phyloP scores from a whole-genome alignment of 64 coral and sea anemone species.

The Montipora efflorescens region DNA sequence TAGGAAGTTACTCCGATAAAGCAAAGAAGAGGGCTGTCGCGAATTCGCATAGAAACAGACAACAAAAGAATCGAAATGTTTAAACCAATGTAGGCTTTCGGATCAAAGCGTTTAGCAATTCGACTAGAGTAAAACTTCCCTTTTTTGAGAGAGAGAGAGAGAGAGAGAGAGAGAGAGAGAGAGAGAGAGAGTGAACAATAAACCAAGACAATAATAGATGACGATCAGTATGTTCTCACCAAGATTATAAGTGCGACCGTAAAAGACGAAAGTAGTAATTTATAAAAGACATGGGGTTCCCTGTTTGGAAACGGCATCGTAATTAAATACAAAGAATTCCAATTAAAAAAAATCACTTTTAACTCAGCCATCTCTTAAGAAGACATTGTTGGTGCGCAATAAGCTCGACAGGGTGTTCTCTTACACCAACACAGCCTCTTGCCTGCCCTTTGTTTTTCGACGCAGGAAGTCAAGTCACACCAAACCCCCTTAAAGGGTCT shows the following conservation, averaged over 20 bases:
- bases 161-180: neutral
- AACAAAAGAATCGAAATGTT: neutral
- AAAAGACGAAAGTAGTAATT: neutral
- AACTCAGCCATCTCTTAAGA: slow-evolving; percentile 31
- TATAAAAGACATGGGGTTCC: slow-evolving; percentile 15
- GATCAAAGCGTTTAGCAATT: neutral
- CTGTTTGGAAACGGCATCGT: slow-evolving; percentile 31
- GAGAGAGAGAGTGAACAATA: neutral
- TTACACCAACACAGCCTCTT: slow-evolving; percentile 25
- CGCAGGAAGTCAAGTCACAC: slow-evolving; percentile 39
- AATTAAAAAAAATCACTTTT: slow-evolving; percentile 35
- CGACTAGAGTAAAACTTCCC: too few relatives aligned
- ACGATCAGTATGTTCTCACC: slow-evolving; percentile 17
- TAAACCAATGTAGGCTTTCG: too few relatives aligned
- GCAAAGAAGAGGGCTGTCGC: neutral
- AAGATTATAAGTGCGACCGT: neutral
- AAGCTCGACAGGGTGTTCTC: slow-evolving; percentile 40
- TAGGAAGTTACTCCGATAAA: neutral
- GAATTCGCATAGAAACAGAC: neutral
- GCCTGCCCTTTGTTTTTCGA: slow-evolving; percentile 49
- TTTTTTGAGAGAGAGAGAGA: neutral
- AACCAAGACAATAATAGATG: neutral
- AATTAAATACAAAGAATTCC: slow-evolving; percentile 32
- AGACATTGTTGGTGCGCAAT: slow-evolving; percentile 40
- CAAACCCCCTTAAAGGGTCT: slow-evolving; percentile 57